Conservation (phyloP, 1,140 invertebrate species). For the Bombus waltoni region DNA sequence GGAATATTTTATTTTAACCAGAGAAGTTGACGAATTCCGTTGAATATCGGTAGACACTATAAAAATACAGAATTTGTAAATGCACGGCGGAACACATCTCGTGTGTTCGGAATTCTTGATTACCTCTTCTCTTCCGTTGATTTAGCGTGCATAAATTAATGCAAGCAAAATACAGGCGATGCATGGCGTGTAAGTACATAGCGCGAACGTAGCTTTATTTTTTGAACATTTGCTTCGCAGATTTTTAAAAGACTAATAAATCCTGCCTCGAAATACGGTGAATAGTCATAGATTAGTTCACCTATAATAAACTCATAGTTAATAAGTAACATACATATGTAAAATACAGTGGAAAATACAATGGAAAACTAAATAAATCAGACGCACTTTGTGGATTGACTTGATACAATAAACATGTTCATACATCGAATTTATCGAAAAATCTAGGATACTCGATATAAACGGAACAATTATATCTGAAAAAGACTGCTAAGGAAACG, state of each 20-base stretch:
- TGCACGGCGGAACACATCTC: slow-evolving; percentile 14
- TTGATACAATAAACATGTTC: too few species aligned
- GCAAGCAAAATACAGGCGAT: slow-evolving; percentile 40
- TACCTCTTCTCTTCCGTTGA: slow-evolving; percentile 63
- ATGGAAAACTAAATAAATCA: too few species aligned
- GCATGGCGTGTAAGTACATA: not conserved
- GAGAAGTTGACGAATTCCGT: not conserved
- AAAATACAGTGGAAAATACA: too few species aligned
- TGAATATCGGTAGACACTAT: slow-evolving; percentile 3
- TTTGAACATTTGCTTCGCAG: slow-evolving; percentile 40
- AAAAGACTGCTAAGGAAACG: not conserved
- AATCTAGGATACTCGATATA: not conserved
- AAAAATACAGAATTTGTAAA: slow-evolving; percentile 23
- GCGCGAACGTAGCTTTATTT: slow-evolving; percentile 6
- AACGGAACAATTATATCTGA: not conserved
- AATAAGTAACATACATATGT: too few species aligned
- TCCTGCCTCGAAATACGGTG: slow-evolving; percentile 29
- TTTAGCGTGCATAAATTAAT: slow-evolving; percentile 51
- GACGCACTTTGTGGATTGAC: too few species aligned
- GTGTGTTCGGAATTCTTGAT: slow-evolving; percentile 63
- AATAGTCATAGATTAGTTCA: too few species aligned
- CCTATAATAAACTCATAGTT: too few species aligned
- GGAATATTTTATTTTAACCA: not conserved
- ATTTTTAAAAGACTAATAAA: slow-evolving; percentile 66
- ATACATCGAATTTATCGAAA: slow-evolving; percentile 15